Percentiles rank a stretch among this genome's conserved stretches.
Conservation (phyloP, 2,888 invertebrate genomes). For the Lepidonotus clava region DNA sequence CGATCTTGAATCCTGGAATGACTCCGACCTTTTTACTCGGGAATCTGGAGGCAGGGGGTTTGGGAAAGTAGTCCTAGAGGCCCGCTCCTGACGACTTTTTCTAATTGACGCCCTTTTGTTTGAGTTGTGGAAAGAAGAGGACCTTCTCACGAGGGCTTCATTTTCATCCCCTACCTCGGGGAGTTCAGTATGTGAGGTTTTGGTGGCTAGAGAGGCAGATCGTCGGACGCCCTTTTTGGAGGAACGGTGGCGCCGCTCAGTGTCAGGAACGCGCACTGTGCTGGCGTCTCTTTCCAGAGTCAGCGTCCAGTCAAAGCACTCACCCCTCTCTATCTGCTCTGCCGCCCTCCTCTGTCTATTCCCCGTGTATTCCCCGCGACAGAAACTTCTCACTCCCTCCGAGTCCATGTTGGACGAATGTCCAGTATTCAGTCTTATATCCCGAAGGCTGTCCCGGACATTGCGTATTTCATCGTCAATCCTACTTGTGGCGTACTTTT, state of each 20-base stretch:
- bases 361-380: neutral
- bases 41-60: neutral
- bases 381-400: constrained; percentile 5
- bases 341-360: neutral
- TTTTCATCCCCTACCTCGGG: neutral
- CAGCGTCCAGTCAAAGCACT: constrained; percentile 17
- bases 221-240: neutral
- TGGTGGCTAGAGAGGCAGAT: neutral
- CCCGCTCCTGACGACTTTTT: neutral
- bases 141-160: neutral
- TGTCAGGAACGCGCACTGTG: neutral
- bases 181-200: neutral
- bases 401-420: constrained; percentile 33
- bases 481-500: neutral
- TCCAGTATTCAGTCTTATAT: constrained; percentile 2
- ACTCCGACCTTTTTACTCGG: neutral
- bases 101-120: neutral
- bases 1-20: neutral
- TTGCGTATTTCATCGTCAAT: neutral
- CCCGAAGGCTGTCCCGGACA: neutral
- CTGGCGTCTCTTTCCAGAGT: neutral
- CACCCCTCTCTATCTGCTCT: neutral
- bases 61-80: neutral
- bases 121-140: neutral
- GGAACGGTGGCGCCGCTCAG: neutral